Percentiles rank a stretch among this genome's conserved stretches.
These are phyloP conservation scores for Octodon degus DNA, from an alignment of 2,113 vertebrate species.

Conservation along the genomic window DNA sequence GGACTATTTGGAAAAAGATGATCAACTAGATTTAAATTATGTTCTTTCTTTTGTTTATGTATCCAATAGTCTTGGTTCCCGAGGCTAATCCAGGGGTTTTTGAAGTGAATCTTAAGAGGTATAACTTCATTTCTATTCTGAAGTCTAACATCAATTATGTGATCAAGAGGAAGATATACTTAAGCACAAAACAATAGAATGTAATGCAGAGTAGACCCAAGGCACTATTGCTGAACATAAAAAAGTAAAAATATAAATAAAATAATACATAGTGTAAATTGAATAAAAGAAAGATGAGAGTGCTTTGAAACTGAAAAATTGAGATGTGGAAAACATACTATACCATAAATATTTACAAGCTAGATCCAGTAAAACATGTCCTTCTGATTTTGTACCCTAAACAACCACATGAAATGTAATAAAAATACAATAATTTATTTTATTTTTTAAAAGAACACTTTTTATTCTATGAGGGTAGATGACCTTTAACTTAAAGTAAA, in stretches of 20 bases:
- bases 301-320: neutral
- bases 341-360: neutral
- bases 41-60: neutral
- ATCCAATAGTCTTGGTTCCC: neutral
- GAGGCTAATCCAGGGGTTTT: neutral
- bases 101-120: neutral
- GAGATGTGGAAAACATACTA: neutral
- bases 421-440: conserved; percentile 1
- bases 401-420: neutral
- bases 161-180: neutral
- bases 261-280: neutral
- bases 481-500: neutral
- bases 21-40: neutral
- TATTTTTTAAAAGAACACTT: neutral
- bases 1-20: neutral
- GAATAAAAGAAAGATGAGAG: neutral
- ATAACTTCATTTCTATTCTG: neutral
- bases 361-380: neutral
- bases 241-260: neutral
- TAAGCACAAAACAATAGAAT: neutral
- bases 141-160: neutral
- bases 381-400: neutral
- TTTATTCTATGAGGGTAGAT: neutral
- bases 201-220: neutral
- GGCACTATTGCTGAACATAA: neutral